A percentile compares a stretch with the other conserved stretches of the same genome.
These are phyloP conservation scores for Drosophila tripunctata DNA, from an alignment of 2,888 invertebrate species.

Conservation along the genomic window DNA sequence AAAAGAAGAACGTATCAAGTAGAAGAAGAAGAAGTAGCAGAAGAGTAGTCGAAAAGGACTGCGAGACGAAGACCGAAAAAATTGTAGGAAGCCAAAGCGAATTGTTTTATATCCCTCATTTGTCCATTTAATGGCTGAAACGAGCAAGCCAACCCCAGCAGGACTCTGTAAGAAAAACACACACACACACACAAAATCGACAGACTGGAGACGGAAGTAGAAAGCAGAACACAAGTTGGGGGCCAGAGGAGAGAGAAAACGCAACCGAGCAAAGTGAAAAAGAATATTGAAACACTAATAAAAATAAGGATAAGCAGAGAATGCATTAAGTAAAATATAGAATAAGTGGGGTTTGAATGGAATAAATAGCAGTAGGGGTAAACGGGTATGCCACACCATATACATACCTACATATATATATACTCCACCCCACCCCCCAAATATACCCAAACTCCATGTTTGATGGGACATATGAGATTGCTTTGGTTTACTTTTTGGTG, in stretches of 20 bases:
- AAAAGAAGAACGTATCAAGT: background rate
- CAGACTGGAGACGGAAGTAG: background rate
- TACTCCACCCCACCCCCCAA: background rate
- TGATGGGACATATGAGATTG: conserved; percentile 52
- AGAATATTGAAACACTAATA: conserved; percentile 81
- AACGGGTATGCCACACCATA: conserved; percentile 9
- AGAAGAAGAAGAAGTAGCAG: conserved; percentile 7
- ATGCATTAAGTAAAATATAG: conserved; percentile 81
- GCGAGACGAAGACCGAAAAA: conserved; percentile 51
- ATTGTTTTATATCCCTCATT: conserved; percentile 84
- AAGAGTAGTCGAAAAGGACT: conserved; percentile 47
- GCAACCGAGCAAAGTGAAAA: conserved; percentile 78
- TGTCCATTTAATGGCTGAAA: conserved; percentile 83
- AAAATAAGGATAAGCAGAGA: conserved; percentile 80
- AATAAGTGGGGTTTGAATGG: conserved; percentile 65
- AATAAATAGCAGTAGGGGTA: conserved; percentile 8
- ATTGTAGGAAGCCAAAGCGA: conserved; percentile 80
- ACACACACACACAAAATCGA: conserved; percentile 46
- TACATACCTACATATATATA: background rate
- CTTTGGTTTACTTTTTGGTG: conserved; percentile 36
- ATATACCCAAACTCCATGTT: conserved; percentile 1
- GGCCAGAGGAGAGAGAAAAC: conserved; percentile 67
- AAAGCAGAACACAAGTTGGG: background rate
- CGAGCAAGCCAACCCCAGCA: conserved; percentile 73
- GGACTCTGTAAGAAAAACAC: conserved; percentile 33